Evolutionary conservation across 1,140 invertebrate genomes (phyloP), one percentile per base, ranked within the genome.

Genomic region (Leptonema lineaticorne): DNA sequence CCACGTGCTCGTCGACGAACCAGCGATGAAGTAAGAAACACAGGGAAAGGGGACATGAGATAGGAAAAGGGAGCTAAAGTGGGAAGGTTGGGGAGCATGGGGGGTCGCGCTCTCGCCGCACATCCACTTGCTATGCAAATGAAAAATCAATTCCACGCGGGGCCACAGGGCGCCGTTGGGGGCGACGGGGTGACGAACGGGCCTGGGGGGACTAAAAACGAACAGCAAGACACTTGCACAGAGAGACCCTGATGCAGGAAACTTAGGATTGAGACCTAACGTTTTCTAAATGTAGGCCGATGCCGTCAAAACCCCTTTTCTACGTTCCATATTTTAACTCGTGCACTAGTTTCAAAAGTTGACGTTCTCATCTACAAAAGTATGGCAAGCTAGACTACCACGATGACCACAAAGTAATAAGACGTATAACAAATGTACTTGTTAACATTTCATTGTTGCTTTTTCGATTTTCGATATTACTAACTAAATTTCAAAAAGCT

Each of bases 121-220:
- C 29, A 41, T 50, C 30, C 63, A 59, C 67, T 72, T 67, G 66
- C 68, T 69, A 72, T 72, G 70, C 70, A 72, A 72, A 72, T 72
- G 70, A 72, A 72, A 72, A 72, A 72, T 72, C 70, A 72, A 72
- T 72, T 67, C 70, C 53, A 41, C 59, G 53, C 33, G 30, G 60
- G 41, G 63, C 27, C 20, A 59, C 14, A 20, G 30, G 33, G 41
- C 16, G 64, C 29, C n/a, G n/a, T n/a, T 45, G 63, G 14, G n/a
- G 48, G 27, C 20, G 22, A n/a, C 2, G 22, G 30, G 41, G 56
- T 29, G 24, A 28, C 26, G n/a, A 20, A 18, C 45, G 48, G 48
- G 37, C 20, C n/a, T 24, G 24, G 48, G 20, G 2, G 2, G 24
- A 18, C 20, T n/a, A 37, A 37, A 37, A 8, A n/a, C 48, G 48